Conservation (phyloP, 2,888 invertebrate species). For the Stenotaenia linearis region DNA sequence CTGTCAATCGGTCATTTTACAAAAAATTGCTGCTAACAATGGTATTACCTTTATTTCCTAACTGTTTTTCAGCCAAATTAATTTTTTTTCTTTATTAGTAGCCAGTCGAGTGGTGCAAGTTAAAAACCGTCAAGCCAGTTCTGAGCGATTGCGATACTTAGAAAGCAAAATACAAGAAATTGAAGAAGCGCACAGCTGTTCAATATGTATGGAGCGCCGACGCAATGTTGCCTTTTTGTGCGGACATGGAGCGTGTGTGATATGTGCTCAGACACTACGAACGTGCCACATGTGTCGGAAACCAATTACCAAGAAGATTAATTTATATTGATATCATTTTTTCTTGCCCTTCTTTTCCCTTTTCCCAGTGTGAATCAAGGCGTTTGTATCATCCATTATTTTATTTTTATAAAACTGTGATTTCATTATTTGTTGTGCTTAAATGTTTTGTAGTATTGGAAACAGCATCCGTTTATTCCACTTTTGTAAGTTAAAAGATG, state of each 20-base stretch:
- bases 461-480: background rate
- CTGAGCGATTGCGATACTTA: constrained; percentile 61
- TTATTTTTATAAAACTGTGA: constrained; percentile 1
- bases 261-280: constrained; percentile 71
- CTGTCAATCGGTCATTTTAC: constrained; percentile 57
- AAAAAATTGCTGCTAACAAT: constrained; percentile 43
- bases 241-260: constrained; percentile 76
- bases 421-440: background rate
- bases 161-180: constrained; percentile 77
- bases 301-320: constrained; percentile 67
- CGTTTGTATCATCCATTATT: background rate
- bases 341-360: background rate
- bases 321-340: constrained; percentile 50
- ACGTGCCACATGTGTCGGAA: constrained; percentile 82
- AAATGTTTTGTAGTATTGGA: background rate
- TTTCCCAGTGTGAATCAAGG: background rate
- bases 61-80: background rate
- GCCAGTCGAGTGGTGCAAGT: constrained; percentile 47
- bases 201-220: constrained; percentile 80
- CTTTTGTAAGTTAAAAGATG: background rate
- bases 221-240: constrained; percentile 80
- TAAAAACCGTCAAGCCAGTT: constrained; percentile 56
- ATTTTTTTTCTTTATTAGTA: constrained; percentile 37
- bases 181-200: constrained; percentile 77
- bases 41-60: background rate